Evolutionary conservation across 2,797 vertebrate genomes (phyloP).

Genomic region (Myotis findleyi): DNA sequence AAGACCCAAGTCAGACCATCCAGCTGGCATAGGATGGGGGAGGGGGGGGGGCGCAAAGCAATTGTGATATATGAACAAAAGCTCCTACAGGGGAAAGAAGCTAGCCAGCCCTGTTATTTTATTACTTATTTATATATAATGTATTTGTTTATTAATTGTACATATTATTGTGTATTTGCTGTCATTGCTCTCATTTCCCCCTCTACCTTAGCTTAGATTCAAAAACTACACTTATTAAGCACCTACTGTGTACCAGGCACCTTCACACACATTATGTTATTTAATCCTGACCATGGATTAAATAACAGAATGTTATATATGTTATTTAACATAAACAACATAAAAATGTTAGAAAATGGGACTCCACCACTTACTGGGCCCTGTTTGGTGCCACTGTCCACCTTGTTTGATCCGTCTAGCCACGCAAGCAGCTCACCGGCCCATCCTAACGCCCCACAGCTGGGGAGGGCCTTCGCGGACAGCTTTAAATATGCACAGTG

Average conservation of each 20-base stretch:
- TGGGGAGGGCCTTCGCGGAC: not conserved
- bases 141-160: not conserved
- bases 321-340: too few species aligned
- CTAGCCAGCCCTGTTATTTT: not conserved
- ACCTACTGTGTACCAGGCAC: not conserved
- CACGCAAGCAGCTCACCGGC: too few species aligned
- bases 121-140: not conserved
- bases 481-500: accelerated
- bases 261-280: not conserved
- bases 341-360: too few species aligned
- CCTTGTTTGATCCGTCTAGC: too few species aligned
- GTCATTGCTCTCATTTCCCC: not conserved
- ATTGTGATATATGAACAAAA: not conserved
- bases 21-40: not conserved
- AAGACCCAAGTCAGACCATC: not conserved
- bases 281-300: not conserved
- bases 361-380: too few species aligned
- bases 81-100: not conserved
- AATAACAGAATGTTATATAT: too few species aligned
- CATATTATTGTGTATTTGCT: too few species aligned
- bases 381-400: too few species aligned
- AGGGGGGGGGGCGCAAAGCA: not conserved
- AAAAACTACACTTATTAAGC: not conserved
- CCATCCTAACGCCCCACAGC: too few species aligned
- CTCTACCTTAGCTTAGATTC: not conserved